Base-by-base conservation (phyloP, 2,113 vertebrate species). In the Holacanthus passer region DNA sequence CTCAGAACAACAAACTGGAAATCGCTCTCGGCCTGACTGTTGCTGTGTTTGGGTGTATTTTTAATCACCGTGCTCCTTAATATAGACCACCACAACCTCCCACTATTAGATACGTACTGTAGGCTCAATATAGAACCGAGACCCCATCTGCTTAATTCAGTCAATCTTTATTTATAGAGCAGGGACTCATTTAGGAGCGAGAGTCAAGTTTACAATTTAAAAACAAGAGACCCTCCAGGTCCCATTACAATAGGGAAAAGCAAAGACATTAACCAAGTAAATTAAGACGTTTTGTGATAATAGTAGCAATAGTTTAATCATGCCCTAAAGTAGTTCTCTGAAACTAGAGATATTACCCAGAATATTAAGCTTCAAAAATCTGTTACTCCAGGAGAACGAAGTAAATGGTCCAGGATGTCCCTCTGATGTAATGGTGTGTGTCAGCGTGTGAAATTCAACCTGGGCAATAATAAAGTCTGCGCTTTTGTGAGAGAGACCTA, bases 401-500 rank as follows among this genome's bases (percentile, higher is more conserved):
- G 76, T 41, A 73, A 88, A 88, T 62, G 55, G 66, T n/a, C 66
- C 31, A n/a, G 39, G 84, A 86, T 50, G 55, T 32, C 50, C 47
- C 14, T 65, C 43, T 59, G 59, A 59, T 78, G 62, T 75, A 86
- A 84, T 74, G 70, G 53, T 45, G 87, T 66, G 79, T 89, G 82
- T 76, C 81, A 74, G 62, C 14, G 52, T 90, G 83, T 86, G 89
- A 86, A 88, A 87, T 72, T 80, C 43, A 9, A 22, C 74, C 84
- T 55, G 67, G 68, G 31, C 86, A 82, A 60, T 85, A 87, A 89
- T 84, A 73, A 83, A 92, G 84, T 79, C 79, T 76, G 76, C 67
- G 63, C 70, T 81, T 80, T 83, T 84, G 78, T 79, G 41, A 84
- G 66, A 84, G 60, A 84, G 45, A 56, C 48, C 37, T 73, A 55